A percentile compares a stretch with the other conserved stretches of the same genome.
These are phyloP conservation scores for Sycophaga agraensis DNA, from an alignment of 1,140 invertebrate species.

Conservation along the genomic window DNA sequence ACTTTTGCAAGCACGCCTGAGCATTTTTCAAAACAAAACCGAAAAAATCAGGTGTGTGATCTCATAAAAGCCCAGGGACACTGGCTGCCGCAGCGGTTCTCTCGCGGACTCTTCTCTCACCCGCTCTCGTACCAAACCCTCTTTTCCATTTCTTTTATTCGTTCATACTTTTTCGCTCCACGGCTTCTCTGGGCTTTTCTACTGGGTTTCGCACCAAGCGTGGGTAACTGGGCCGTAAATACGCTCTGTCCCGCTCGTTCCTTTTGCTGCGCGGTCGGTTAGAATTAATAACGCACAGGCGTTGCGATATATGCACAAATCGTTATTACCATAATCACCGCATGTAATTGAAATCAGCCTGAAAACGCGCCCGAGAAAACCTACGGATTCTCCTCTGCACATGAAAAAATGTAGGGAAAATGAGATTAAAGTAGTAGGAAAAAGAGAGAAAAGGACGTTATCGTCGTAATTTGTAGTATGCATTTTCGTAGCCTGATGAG, in stretches of 20 bases:
- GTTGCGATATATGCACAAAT: conserved; percentile 2
- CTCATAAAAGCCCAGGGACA: not conserved
- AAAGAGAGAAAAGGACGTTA: no score
- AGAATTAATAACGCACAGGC: conserved; percentile 19
- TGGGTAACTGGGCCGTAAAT: no score
- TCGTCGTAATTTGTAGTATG: no score
- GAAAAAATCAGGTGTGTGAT: conserved; percentile 6
- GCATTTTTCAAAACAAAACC: not conserved
- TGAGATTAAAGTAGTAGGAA: no score
- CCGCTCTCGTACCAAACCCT: not conserved
- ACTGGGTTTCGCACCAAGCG: no score
- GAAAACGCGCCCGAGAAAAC: not conserved
- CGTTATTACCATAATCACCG: no score
- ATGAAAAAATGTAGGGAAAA: no score
- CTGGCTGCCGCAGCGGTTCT: no score
- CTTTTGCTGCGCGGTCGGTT: not conserved
- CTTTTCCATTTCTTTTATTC: not conserved
- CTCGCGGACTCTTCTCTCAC: not conserved
- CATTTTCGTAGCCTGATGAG: no score
- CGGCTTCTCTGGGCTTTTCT: no score
- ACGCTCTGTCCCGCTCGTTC: not conserved
- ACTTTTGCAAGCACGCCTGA: no score
- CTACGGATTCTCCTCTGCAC: no score
- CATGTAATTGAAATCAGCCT: conserved; percentile 16
- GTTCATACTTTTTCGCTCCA: not conserved